A percentile compares a stretch with the other conserved stretches of the same genome.
Evolutionary conservation across 1,140 invertebrate species (phyloP).

Genomic region (Heliothis virescens): DNA sequence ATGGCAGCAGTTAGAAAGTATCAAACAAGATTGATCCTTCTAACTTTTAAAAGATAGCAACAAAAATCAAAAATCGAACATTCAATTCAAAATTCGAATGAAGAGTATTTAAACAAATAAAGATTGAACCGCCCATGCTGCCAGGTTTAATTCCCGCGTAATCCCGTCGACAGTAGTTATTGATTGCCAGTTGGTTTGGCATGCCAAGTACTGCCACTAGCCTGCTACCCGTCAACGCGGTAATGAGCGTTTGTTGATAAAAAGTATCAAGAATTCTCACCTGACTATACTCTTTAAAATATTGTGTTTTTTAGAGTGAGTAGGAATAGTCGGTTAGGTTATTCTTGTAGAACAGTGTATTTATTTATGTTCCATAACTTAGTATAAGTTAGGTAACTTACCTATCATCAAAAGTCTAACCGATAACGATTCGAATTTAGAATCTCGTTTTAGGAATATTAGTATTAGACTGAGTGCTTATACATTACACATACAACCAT

Average conservation of each 20-base stretch:
- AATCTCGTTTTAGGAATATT: too few relatives aligned
- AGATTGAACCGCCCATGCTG: background rate
- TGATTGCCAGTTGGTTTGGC: conserved; percentile 33
- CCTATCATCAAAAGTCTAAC: too few relatives aligned
- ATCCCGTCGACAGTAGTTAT: conserved; percentile 27
- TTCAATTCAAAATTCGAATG: background rate
- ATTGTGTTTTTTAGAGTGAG: too few relatives aligned
- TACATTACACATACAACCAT: too few relatives aligned
- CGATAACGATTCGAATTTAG: too few relatives aligned
- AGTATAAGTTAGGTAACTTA: too few relatives aligned
- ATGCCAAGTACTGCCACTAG: conserved; percentile 8
- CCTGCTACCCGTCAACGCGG: background rate
- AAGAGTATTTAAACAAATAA: conserved; percentile 26
- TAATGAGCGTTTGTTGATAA: conserved; percentile 25
- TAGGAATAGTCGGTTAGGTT: too few relatives aligned
- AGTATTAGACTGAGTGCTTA: too few relatives aligned
- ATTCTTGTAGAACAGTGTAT: background rate
- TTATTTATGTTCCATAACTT: too few relatives aligned
- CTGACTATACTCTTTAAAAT: background rate
- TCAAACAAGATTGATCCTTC: background rate
- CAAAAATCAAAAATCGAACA: conserved; percentile 6
- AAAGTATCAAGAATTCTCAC: conserved; percentile 4
- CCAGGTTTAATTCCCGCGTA: conserved; percentile 11
- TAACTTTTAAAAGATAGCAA: background rate
- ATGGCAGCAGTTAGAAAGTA: background rate